Evolutionary conservation across 2,888 invertebrate genomes (phyloP).

Genomic region (Plebejus argus): DNA sequence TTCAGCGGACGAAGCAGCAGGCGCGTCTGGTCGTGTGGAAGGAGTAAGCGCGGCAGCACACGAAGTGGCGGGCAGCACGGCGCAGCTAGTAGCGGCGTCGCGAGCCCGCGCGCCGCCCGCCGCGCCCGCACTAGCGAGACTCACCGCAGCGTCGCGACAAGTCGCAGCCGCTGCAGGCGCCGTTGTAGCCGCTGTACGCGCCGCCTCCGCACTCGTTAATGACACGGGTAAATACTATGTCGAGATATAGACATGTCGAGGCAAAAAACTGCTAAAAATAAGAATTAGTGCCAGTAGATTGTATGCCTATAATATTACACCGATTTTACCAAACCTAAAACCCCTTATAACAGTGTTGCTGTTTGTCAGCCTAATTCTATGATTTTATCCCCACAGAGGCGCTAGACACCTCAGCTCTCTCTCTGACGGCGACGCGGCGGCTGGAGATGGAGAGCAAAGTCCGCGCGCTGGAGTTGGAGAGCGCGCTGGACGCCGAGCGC

Average conservation of each 20-base stretch:
- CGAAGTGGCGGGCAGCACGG: slow-evolving; percentile 96
- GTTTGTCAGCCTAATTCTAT: too few species aligned
- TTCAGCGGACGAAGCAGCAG: slow-evolving; percentile 83
- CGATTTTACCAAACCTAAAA: too few species aligned
- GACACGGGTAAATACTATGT: slow-evolving; percentile 87
- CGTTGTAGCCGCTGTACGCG: slow-evolving; percentile 96
- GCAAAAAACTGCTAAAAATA: too few species aligned
- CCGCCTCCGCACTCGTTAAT: slow-evolving; percentile 91
- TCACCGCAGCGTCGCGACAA: slow-evolving; percentile 91
- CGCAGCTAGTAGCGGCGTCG: slow-evolving; percentile 98
- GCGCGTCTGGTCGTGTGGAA: slow-evolving; percentile 91
- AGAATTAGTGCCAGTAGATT: too few species aligned
- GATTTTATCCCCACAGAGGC: slow-evolving; percentile 82
- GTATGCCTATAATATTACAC: too few species aligned
- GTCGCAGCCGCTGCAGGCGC: slow-evolving; percentile 95
- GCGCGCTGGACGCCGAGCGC: slow-evolving; percentile 93
- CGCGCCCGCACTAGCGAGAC: slow-evolving; percentile 88
- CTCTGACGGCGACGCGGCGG: slow-evolving; percentile 96
- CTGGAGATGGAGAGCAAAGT: slow-evolving; percentile 99
- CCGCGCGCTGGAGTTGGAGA: slow-evolving; percentile 95
- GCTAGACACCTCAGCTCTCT: slow-evolving; percentile 93
- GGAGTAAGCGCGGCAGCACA: slow-evolving; percentile 98
- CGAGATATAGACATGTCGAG: too few species aligned
- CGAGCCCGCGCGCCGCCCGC: slow-evolving; percentile 95
- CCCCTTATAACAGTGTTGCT: too few species aligned